A percentile compares a stretch with the other conserved stretches of the same genome.
phyloP scores from a whole-genome alignment of 2,888 invertebrate genomes.

The Melinaea menophilus region DNA sequence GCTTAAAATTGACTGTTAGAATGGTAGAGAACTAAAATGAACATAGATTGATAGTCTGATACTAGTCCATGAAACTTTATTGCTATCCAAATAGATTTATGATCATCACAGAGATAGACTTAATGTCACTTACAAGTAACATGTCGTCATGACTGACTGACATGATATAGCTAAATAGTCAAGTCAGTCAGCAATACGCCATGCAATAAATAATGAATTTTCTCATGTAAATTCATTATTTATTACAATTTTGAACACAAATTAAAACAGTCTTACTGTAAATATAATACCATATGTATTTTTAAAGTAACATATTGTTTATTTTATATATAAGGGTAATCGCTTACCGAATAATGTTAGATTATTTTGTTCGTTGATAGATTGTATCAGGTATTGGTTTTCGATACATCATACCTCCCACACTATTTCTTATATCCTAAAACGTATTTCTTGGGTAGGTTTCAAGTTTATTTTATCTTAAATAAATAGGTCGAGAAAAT shows the following conservation, averaged over 20 bases:
- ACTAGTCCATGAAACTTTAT: slow-evolving; percentile 15
- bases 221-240: neutral
- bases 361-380: slow-evolving; percentile 16
- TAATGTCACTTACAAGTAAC: slow-evolving; percentile 20
- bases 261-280: neutral
- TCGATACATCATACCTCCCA: slow-evolving; percentile 22
- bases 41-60: no score
- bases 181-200: neutral
- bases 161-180: no score
- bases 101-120: slow-evolving; percentile 15
- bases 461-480: neutral
- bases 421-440: slow-evolving; percentile 14
- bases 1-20: no score
- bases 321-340: slow-evolving; percentile 4
- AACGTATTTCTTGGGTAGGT: slow-evolving; percentile 8
- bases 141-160: slow-evolving; percentile 14
- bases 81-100: slow-evolving; percentile 22
- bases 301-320: neutral
- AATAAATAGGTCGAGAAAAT: neutral
- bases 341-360: slow-evolving; percentile 13
- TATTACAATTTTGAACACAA: neutral
- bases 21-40: no score
- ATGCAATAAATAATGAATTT: slow-evolving; percentile 6
- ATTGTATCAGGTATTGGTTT: slow-evolving; percentile 26
- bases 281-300: neutral